Conservation (phyloP, 2,888 invertebrate species). For the Phyto melanocephala region DNA sequence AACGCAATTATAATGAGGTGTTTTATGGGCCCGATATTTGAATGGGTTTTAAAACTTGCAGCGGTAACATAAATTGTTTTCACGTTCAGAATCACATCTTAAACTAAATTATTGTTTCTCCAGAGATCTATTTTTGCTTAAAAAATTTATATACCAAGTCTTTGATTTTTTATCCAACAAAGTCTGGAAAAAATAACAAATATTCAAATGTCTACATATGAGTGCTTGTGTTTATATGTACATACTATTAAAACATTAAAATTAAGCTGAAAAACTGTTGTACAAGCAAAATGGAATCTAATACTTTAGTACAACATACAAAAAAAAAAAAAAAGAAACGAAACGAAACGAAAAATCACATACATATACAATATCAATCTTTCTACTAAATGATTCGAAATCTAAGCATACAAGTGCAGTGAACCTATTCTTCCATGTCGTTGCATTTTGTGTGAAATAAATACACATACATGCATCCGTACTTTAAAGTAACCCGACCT, state of each 20-base stretch:
- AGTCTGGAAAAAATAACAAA: background rate
- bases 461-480: slow-evolving; percentile 39
- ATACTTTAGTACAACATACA: slow-evolving; percentile 4
- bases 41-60: no score
- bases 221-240: background rate
- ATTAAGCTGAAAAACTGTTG: slow-evolving; percentile 53
- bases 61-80: no score
- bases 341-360: background rate
- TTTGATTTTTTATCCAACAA: no score
- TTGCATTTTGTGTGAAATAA: slow-evolving; percentile 57
- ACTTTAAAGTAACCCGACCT: slow-evolving; percentile 48
- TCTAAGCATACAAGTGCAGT: slow-evolving; percentile 60
- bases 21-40: no score
- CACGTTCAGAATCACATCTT: no score
- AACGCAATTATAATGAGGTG: no score
- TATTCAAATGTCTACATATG: slow-evolving; percentile 17
- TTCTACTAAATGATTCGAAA: slow-evolving; percentile 54
- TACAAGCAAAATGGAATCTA: slow-evolving; percentile 38
- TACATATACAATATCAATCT: slow-evolving; percentile 44
- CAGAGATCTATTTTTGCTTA: no score
- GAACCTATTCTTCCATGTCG: slow-evolving; percentile 57
- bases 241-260: slow-evolving; percentile 22
- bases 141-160: no score
- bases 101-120: no score
- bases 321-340: background rate